Conservation (phyloP, 2,113 vertebrate genomes). For the Microtus pennsylvanicus region DNA sequence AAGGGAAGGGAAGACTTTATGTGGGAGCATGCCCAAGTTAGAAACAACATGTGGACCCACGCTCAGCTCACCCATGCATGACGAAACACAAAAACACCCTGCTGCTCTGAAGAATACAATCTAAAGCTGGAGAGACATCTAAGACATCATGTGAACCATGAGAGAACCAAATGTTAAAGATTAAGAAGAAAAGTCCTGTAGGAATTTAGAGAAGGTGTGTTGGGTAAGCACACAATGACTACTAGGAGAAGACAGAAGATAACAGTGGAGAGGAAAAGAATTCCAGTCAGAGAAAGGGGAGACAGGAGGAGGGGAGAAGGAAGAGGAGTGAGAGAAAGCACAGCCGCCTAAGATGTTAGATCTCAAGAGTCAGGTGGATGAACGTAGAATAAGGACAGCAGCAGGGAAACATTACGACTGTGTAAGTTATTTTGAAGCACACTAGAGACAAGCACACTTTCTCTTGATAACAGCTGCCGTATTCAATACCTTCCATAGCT, state of each 20-base stretch:
- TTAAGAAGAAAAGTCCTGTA: neutral
- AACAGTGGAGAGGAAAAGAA: conserved; percentile 1
- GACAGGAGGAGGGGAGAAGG: neutral
- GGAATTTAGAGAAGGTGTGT: neutral
- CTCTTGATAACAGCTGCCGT: neutral
- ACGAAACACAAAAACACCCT: neutral
- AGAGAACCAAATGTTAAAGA: conserved; percentile 6
- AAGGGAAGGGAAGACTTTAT: neutral
- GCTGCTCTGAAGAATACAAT: neutral
- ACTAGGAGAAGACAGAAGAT: neutral
- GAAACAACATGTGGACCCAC: neutral
- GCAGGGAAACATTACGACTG: neutral
- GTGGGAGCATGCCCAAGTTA: neutral
- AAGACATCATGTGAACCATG: neutral
- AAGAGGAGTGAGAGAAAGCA: neutral
- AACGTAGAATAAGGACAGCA: neutral
- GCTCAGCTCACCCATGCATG: neutral
- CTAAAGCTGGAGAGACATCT: conserved; percentile 2
- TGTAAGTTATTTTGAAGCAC: neutral
- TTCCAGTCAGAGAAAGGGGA: neutral
- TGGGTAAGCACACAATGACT: neutral
- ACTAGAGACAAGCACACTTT: neutral
- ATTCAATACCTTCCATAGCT: neutral
- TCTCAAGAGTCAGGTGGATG: conserved; percentile 7
- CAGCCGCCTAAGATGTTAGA: neutral